phyloP scores from a whole-genome alignment of 2,888 invertebrate genomes.

The Megaustenia siamemsis region DNA sequence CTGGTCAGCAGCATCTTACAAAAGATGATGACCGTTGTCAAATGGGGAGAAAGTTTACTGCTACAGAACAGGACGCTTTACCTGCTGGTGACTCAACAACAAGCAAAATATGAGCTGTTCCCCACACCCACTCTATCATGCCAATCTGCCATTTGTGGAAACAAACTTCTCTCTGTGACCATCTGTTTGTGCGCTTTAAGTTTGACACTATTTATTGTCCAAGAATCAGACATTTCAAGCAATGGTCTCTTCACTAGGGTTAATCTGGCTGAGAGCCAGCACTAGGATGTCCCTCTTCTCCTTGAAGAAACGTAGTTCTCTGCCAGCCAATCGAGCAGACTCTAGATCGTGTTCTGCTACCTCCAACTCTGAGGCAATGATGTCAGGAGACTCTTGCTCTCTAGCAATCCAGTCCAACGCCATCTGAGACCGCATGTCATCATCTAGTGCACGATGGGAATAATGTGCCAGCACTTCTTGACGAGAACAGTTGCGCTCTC shows the following conservation, averaged over 20 bases:
- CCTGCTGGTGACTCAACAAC: no score
- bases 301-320: slow-evolving; percentile 95
- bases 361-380: slow-evolving; percentile 89
- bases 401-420: slow-evolving; percentile 94
- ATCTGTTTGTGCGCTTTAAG: no score
- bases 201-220: no score
- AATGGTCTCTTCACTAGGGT: slow-evolving; percentile 62
- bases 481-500: slow-evolving; percentile 94
- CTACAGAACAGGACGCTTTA: no score
- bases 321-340: slow-evolving; percentile 90
- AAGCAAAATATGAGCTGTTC: no score
- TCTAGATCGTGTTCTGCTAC: slow-evolving; percentile 92
- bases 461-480: slow-evolving; percentile 84
- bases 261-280: slow-evolving; percentile 91
- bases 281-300: slow-evolving; percentile 96
- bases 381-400: slow-evolving; percentile 85
- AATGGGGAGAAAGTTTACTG: no score
- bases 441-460: slow-evolving; percentile 86
- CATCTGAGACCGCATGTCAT: slow-evolving; percentile 95
- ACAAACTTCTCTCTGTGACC: no score
- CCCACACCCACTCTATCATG: no score
- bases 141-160: no score
- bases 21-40: no score
- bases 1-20: no score
- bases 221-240: background rate